Evolutionary conservation across 1,140 invertebrate genomes (phyloP).

Genomic region (Acyrthosiphon pisum): DNA sequence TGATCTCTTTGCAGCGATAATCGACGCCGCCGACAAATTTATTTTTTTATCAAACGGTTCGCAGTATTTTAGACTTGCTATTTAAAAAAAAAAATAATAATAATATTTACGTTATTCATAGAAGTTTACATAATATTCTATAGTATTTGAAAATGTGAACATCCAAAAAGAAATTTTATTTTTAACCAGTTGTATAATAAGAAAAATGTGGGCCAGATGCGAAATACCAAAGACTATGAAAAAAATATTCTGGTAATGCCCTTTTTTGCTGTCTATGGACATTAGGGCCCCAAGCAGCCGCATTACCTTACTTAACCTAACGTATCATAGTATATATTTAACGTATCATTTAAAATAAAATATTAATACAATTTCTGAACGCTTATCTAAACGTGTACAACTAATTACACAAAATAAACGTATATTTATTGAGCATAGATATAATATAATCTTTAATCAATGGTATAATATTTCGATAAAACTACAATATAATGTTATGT

Average conservation of each 20-base stretch:
- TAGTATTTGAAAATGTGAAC: not conserved
- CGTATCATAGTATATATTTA: no score
- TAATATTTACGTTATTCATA: not conserved
- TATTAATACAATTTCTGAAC: not conserved
- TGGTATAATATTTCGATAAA: not conserved
- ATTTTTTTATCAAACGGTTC: not conserved
- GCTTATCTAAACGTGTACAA: not conserved
- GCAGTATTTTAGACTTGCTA: not conserved
- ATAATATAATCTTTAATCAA: not conserved
- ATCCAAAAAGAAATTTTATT: not conserved
- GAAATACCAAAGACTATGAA: not conserved
- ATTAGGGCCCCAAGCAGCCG: not conserved
- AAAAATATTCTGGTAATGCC: not conserved
- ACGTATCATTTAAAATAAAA: not conserved
- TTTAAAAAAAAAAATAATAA: not conserved
- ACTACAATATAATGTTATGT: not conserved
- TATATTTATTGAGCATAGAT: not conserved
- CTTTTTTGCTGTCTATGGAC: not conserved
- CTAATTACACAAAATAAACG: not conserved
- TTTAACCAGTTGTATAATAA: not conserved
- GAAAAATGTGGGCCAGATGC: not conserved
- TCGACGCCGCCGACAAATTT: not conserved
- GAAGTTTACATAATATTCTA: not conserved
- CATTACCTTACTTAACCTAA: no score
- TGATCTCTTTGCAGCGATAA: not conserved